Percentiles rank a stretch among this genome's conserved stretches.
Conservation (phyloP, 2,888 invertebrate species). For the Nomada fucata region DNA sequence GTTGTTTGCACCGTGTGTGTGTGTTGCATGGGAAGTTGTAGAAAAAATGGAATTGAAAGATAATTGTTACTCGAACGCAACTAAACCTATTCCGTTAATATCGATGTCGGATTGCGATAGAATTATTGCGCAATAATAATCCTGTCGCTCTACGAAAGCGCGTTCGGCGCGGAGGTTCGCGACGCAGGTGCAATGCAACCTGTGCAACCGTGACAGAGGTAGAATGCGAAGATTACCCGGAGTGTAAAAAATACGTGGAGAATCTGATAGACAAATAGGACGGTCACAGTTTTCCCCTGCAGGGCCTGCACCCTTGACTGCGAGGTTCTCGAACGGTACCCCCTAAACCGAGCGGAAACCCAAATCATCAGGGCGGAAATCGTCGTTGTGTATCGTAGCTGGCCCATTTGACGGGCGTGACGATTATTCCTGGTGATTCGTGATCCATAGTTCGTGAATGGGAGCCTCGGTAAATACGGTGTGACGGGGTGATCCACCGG, state of each 20-base stretch:
- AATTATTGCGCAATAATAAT: too few relatives aligned
- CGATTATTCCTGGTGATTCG: constrained; percentile 68
- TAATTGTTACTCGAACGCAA: too few relatives aligned
- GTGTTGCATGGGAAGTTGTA: too few relatives aligned
- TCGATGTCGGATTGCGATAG: too few relatives aligned
- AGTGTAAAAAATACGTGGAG: background rate
- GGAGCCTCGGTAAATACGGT: constrained; percentile 64
- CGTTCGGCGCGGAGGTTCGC: too few relatives aligned
- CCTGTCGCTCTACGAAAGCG: too few relatives aligned
- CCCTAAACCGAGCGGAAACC: constrained; percentile 40
- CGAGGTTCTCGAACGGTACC: background rate
- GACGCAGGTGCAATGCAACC: too few relatives aligned
- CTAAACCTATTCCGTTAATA: too few relatives aligned
- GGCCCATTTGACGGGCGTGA: constrained; percentile 65
- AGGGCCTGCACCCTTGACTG: background rate
- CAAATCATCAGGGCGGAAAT: constrained; percentile 58
- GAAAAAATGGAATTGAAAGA: too few relatives aligned
- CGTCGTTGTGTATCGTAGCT: constrained; percentile 56
- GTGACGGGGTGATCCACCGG: constrained; percentile 61
- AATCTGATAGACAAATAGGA: background rate
- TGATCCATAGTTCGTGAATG: constrained; percentile 72
- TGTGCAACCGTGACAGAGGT: too few relatives aligned
- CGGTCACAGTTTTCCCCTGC: constrained; percentile 9
- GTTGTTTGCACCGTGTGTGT: too few relatives aligned
- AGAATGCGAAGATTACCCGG: too few relatives aligned